Evolutionary conservation across 2,888 invertebrate species (phyloP).

Genomic region (Drosophila macrothrix): DNA sequence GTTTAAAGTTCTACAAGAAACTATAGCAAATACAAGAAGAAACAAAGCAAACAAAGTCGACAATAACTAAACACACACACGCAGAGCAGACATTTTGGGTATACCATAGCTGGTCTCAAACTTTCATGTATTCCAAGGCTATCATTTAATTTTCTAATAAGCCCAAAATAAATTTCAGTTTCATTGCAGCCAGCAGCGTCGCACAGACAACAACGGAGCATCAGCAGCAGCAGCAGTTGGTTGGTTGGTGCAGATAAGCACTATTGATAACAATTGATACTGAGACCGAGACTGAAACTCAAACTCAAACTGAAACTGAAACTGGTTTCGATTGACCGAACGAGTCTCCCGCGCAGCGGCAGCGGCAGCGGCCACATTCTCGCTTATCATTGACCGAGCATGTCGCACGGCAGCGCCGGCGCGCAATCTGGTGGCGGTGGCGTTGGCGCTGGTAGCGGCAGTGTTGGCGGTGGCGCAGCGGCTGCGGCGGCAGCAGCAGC

Average conservation of each 20-base stretch:
- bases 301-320: background rate
- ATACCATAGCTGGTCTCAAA: constrained; percentile 19
- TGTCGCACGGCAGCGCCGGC: constrained; percentile 83
- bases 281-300: background rate
- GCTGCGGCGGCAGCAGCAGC: constrained; percentile 67
- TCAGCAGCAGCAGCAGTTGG: constrained; percentile 20
- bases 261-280: constrained; percentile 37
- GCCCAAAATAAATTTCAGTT: constrained; percentile 67
- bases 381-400: constrained; percentile 66
- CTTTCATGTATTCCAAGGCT: constrained; percentile 20
- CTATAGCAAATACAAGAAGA: constrained; percentile 49
- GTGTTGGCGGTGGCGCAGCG: constrained; percentile 72
- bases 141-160: constrained; percentile 56
- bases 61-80: constrained; percentile 14
- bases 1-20: constrained; percentile 44
- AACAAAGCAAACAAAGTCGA: constrained; percentile 32
- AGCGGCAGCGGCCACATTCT: constrained; percentile 28
- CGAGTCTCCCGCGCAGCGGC: constrained; percentile 31
- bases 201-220: constrained; percentile 42
- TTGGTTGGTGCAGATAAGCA: constrained; percentile 29
- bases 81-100: constrained; percentile 11
- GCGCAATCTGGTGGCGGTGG: constrained; percentile 77
- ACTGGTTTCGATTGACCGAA: background rate
- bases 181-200: constrained; percentile 53
- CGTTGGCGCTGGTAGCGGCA: constrained; percentile 78